phyloP scores from a whole-genome alignment of 2,113 vertebrate species.

The Myodes glareolus region DNA sequence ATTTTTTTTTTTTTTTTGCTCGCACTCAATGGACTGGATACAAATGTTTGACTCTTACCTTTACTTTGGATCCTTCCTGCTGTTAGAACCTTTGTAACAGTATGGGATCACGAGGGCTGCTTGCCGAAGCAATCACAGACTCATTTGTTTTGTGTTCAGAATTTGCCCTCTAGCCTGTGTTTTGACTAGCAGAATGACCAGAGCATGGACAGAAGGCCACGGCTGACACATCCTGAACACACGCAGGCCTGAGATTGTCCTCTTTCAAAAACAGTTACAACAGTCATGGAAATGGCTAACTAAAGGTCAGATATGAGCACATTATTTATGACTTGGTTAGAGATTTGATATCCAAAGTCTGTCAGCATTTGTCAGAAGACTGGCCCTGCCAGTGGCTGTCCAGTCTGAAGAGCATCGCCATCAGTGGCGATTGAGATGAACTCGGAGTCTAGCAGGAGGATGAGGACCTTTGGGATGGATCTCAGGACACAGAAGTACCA shows the following conservation, averaged over 20 bases:
- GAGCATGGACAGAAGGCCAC: not conserved
- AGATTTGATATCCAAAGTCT: constrained; percentile 44
- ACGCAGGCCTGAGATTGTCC: constrained; percentile 12
- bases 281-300: constrained; percentile 51
- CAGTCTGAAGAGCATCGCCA: not conserved
- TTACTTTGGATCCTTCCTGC: not conserved
- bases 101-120: not conserved
- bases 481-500: not conserved
- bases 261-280: constrained; percentile 38
- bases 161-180: not conserved
- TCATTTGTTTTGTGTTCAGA: constrained; percentile 45
- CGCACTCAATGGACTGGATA: not conserved
- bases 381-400: not conserved
- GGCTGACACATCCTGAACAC: constrained; percentile 26
- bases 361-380: constrained; percentile 54
- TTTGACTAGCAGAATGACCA: constrained; percentile 39
- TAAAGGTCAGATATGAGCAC: constrained; percentile 65
- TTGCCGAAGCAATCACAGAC: not conserved
- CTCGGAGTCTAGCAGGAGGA: not conserved
- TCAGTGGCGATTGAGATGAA: not conserved
- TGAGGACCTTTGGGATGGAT: not conserved
- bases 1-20: not conserved
- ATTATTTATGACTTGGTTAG: constrained; percentile 61
- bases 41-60: not conserved
- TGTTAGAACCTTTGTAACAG: not conserved